Conservation (phyloP, 2,797 vertebrate genomes). For the Myotis myotis region DNA sequence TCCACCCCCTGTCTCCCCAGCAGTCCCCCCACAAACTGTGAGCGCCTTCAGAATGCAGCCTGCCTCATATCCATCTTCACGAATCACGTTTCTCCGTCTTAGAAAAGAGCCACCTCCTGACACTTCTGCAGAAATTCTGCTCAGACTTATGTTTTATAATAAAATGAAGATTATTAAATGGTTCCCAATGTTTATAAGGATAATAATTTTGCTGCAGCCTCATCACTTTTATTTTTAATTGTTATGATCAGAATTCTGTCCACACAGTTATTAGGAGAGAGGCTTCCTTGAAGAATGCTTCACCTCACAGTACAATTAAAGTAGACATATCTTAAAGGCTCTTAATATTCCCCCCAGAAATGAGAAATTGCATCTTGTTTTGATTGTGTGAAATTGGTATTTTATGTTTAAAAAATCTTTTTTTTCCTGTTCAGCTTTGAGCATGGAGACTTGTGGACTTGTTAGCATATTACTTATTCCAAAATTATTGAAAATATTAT, state of each 20-base stretch:
- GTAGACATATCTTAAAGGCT: slow-evolving; percentile 67
- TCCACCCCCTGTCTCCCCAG: rapidly evolving
- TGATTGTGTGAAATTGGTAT: slow-evolving; percentile 64
- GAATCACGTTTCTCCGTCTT: background rate
- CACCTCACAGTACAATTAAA: slow-evolving; percentile 70
- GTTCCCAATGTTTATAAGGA: slow-evolving; percentile 26
- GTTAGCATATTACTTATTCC: slow-evolving; percentile 59
- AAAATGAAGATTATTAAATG: slow-evolving; percentile 33
- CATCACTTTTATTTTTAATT: slow-evolving; percentile 71
- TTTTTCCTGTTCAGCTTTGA: slow-evolving; percentile 36
- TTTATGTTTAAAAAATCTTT: slow-evolving; percentile 48
- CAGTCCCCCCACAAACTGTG: rapidly evolving
- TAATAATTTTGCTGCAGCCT: slow-evolving; percentile 35
- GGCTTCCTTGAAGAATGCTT: slow-evolving; percentile 59
- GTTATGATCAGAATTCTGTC: slow-evolving; percentile 55
- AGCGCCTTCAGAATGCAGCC: background rate
- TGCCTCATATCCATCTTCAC: background rate
- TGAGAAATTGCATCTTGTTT: slow-evolving; percentile 71
- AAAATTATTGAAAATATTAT: slow-evolving; percentile 66
- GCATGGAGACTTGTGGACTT: slow-evolving; percentile 23
- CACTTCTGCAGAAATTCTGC: background rate
- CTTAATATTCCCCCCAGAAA: slow-evolving; percentile 69
- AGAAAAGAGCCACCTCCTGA: background rate
- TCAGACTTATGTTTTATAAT: background rate
- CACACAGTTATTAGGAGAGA: slow-evolving; percentile 48